Evolutionary conservation across 2,888 invertebrate species (phyloP).

Genomic region (Plebejus argus): DNA sequence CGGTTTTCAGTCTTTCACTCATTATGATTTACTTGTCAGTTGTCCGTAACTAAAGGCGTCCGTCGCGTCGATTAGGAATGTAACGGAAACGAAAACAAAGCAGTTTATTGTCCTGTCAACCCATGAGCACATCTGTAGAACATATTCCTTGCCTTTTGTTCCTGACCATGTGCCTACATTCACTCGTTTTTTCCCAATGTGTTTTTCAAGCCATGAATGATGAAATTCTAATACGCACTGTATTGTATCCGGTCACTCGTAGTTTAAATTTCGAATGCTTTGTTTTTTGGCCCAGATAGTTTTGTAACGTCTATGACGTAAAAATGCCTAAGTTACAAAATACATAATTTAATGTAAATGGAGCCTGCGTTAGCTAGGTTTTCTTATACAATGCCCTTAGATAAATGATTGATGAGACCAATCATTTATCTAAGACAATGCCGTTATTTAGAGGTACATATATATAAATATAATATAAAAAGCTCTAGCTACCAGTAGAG

Average conservation of each 20-base stretch:
- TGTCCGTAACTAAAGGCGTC: constrained; percentile 1
- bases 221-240: constrained; percentile 53
- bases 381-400: no score
- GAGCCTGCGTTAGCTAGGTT: background rate
- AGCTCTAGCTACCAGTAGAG: no score
- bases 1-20: background rate
- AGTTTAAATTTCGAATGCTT: constrained; percentile 38
- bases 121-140: constrained; percentile 67
- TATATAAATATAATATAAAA: no score
- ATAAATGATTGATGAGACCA: no score
- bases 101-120: constrained; percentile 34
- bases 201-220: constrained; percentile 35
- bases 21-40: background rate
- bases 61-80: constrained; percentile 16
- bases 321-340: background rate
- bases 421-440: no score
- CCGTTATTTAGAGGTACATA: no score
- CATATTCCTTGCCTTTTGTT: constrained; percentile 74
- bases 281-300: constrained; percentile 4
- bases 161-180: constrained; percentile 65
- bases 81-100: constrained; percentile 21
- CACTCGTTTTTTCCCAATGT: constrained; percentile 57
- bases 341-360: background rate
- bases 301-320: background rate
- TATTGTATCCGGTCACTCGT: constrained; percentile 51